Evolutionary conservation across 2,888 invertebrate genomes (phyloP).

Genomic region (Antheraea assamensis): DNA sequence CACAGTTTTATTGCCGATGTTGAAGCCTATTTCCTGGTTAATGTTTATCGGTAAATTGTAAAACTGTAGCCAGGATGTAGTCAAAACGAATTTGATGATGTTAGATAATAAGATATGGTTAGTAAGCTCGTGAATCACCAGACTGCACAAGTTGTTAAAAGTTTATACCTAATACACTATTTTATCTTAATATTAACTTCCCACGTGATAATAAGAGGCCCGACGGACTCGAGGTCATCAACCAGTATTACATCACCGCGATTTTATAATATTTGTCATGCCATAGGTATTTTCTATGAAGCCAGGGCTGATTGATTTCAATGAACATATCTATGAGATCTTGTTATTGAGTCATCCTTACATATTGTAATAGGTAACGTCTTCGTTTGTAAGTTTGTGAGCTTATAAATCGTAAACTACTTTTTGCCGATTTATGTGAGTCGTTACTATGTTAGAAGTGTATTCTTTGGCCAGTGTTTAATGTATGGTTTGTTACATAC

Average conservation of each 20-base stretch:
- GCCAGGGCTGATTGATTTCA: background rate
- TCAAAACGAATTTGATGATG: background rate
- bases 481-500: no score
- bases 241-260: conserved; percentile 48
- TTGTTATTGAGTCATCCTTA: background rate
- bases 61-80: background rate
- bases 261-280: conserved; percentile 36
- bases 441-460: no score
- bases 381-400: no score
- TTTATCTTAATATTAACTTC: conserved; percentile 25
- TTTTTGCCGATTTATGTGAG: no score
- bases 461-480: no score
- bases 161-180: conserved; percentile 3
- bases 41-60: background rate
- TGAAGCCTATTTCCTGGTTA: no score
- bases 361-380: no score
- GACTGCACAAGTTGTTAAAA: background rate
- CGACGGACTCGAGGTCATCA: conserved; percentile 40
- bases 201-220: conserved; percentile 40
- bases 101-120: background rate
- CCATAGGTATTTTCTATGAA: conserved; percentile 4
- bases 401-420: no score
- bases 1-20: no score
- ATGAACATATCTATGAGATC: background rate
- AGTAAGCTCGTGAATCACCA: background rate